Base-by-base conservation (phyloP, 2,113 vertebrate species). In the Tupaia chinensis region DNA sequence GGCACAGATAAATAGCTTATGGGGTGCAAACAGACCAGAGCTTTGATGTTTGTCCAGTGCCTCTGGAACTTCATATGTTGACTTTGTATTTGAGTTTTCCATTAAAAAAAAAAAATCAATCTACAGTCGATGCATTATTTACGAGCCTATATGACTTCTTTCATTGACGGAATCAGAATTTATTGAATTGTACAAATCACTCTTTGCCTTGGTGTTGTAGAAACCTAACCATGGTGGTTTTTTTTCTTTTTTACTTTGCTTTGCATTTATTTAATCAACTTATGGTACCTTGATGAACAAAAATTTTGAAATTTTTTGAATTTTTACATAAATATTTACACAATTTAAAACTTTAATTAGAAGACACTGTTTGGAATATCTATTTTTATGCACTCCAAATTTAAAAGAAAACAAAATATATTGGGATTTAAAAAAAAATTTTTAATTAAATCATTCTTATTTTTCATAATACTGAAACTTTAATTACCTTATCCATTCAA, bases 121-220 rank as follows among this genome's bases (percentile, higher is more conserved):
- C 23, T 56, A 29, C 9, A 82, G 5, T 65, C 17, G 66, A 29
- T 89, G 56, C 72, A 56, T 8, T 81, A 80, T 58, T 23, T 32
- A 87, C 77, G 11, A 54, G n/a, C n/a, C 91, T 14, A 87, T 65
- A 58, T 95, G 20, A 79, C 32, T 68, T 89, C 32, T 68, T 93
- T n/a, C 20, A 20, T 54, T 93, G 32, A 65, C 7, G 89, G 44
- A 76, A 27, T 84, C 17, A n/a, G 5, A 61, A 16, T 70, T 79
- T 11, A 65, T 78, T 72, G 92, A 60, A n/a, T 89, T 86, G 5
- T 80, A 9, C 56, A 94, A 60, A 68, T 58, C 1, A 76, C 15
- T 78, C 54, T 82, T 93, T 73, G n/a, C 63, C 16, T 53, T 32
- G 10, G 3, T 82, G 13, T 4, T 9, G 15, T 23, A 79, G 19